phyloP scores from a whole-genome alignment of 2,888 invertebrate species.

The Dynastes tityus region DNA sequence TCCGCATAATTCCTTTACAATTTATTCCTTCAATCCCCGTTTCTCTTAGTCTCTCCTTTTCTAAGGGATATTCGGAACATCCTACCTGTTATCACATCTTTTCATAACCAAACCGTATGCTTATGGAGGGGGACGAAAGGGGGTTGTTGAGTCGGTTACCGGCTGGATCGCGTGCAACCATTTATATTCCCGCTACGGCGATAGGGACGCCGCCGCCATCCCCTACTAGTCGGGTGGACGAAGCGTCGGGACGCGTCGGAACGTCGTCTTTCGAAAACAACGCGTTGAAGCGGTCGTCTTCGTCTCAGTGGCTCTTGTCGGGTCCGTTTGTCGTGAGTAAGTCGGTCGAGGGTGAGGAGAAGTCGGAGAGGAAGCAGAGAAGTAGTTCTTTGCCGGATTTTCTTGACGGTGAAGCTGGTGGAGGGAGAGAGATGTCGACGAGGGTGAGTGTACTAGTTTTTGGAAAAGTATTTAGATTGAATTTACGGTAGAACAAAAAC shows the following conservation, averaged over 20 bases:
- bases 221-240: conserved; percentile 56
- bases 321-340: background rate
- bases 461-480: background rate
- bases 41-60: too few species aligned
- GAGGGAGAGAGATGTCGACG: background rate
- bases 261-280: conserved; percentile 24
- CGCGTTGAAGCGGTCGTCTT: conserved; percentile 21
- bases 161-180: conserved; percentile 68
- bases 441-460: background rate
- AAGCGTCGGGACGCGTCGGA: conserved; percentile 58
- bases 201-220: conserved; percentile 56
- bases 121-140: conserved; percentile 54
- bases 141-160: conserved; percentile 63
- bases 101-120: background rate
- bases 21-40: background rate
- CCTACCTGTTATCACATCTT: conserved; percentile 35
- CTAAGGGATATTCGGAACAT: too few species aligned
- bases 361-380: background rate
- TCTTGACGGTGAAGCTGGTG: background rate
- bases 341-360: background rate
- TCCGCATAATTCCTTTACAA: background rate
- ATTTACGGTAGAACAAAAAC: background rate
- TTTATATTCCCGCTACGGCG: conserved; percentile 65
- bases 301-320: background rate
- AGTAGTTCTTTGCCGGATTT: conserved; percentile 1